These are phyloP conservation scores for Coleophora flavipennella DNA, from an alignment of 2,888 invertebrate species.

Conservation along the genomic window DNA sequence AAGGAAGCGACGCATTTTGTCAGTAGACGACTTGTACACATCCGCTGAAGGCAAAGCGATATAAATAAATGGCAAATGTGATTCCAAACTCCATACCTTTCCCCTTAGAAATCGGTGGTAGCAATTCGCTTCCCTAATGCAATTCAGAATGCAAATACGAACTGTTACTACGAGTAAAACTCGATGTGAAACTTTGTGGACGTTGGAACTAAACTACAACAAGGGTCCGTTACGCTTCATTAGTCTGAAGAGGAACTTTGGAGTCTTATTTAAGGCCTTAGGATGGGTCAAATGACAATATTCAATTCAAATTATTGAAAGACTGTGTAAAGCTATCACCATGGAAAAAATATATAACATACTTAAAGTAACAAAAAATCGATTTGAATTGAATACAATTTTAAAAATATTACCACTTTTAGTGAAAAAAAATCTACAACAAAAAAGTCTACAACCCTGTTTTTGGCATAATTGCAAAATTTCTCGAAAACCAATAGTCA, in stretches of 20 bases:
- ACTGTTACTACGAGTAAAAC: constrained; percentile 24
- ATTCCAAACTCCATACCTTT: constrained; percentile 27
- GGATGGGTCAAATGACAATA: too few relatives aligned
- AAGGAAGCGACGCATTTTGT: constrained; percentile 22
- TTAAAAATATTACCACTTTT: too few relatives aligned
- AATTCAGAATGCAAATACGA: constrained; percentile 39
- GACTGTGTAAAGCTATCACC: too few relatives aligned
- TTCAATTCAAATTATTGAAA: too few relatives aligned
- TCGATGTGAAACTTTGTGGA: constrained; percentile 29
- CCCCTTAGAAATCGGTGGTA: constrained; percentile 12
- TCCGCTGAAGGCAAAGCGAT: constrained; percentile 18
- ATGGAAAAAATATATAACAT: too few relatives aligned
- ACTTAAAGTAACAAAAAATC: too few relatives aligned
- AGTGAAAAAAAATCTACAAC: too few relatives aligned
- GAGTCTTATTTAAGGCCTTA: too few relatives aligned
- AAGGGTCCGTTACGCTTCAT: constrained; percentile 36
- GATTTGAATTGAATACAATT: too few relatives aligned
- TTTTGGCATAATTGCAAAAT: too few relatives aligned
- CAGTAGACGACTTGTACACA: constrained; percentile 20
- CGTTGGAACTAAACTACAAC: constrained; percentile 37
- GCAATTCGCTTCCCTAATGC: constrained; percentile 22
- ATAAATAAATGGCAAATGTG: constrained; percentile 33
- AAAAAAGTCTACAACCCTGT: too few relatives aligned
- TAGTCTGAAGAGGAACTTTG: constrained; percentile 30
- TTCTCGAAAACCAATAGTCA: too few relatives aligned